Conservation (phyloP, 2,113 vertebrate species). For the Phaetusa simplex region DNA sequence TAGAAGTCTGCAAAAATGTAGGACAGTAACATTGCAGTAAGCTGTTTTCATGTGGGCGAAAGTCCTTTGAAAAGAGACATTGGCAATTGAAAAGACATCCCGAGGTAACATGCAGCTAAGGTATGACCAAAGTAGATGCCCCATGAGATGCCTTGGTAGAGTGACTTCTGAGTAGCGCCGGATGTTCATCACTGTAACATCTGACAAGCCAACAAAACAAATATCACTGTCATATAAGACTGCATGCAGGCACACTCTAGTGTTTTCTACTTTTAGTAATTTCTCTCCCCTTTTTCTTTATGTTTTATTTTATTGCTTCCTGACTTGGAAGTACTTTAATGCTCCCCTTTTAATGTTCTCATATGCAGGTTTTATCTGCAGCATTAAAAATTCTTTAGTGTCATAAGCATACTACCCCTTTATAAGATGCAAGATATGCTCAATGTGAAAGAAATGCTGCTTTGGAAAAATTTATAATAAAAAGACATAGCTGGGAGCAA, state of each 20-base stretch:
- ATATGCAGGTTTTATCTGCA: background rate
- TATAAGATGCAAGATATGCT: background rate
- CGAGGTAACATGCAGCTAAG: background rate
- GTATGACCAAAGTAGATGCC: background rate
- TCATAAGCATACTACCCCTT: background rate
- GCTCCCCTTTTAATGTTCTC: background rate
- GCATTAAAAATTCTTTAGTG: background rate
- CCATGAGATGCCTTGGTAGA: background rate
- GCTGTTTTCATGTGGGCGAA: too few species aligned
- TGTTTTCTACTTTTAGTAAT: background rate
- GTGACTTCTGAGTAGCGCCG: background rate
- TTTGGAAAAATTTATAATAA: background rate
- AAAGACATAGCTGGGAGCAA: background rate
- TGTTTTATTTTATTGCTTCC: background rate
- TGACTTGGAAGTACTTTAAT: background rate
- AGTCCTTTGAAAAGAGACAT: too few species aligned
- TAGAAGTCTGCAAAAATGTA: too few species aligned
- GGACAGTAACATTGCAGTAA: too few species aligned
- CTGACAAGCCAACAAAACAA: background rate
- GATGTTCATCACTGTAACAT: background rate
- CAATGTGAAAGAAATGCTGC: background rate
- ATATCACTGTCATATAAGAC: background rate
- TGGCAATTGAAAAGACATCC: too few species aligned
- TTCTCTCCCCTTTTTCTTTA: background rate
- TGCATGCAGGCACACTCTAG: background rate